Evolutionary conservation across 2,113 vertebrate genomes (phyloP).

Genomic region (Paradoxurus hermaphroditus): DNA sequence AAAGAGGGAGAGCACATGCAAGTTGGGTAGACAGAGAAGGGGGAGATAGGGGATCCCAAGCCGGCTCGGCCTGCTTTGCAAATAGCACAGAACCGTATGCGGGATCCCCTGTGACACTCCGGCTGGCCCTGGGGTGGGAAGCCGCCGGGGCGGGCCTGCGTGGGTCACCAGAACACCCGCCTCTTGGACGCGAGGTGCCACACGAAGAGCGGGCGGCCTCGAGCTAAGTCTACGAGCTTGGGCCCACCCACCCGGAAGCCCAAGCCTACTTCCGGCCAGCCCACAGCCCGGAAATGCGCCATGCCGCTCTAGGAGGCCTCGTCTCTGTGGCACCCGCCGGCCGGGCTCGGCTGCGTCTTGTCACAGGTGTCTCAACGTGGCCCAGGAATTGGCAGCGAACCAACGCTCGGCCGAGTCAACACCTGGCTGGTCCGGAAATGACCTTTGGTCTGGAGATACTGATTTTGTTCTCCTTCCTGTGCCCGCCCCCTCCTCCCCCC

Average conservation of each 20-base stretch:
- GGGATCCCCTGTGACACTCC: too few species aligned
- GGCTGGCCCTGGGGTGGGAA: background rate
- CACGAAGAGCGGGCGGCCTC: too few species aligned
- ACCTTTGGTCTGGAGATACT: background rate
- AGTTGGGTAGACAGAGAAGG: too few species aligned
- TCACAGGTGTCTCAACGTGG: too few species aligned
- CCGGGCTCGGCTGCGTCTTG: too few species aligned
- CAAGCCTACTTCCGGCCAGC: background rate
- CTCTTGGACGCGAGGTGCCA: too few species aligned
- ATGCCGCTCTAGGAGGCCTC: background rate
- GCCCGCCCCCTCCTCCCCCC: accelerated
- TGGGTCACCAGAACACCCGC: background rate
- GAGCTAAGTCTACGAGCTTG: too few species aligned
- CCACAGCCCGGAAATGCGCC: background rate
- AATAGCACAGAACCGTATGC: too few species aligned
- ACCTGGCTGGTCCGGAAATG: background rate
- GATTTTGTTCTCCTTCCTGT: background rate
- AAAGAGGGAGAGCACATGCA: too few species aligned
- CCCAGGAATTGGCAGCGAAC: background rate
- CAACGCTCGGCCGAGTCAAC: accelerated
- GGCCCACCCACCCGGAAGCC: background rate
- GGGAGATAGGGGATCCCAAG: too few species aligned
- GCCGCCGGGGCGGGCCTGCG: background rate
- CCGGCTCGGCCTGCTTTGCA: too few species aligned
- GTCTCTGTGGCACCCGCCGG: background rate